phyloP scores from a whole-genome alignment of 2,888 invertebrate genomes.

The Philereme vetulata region DNA sequence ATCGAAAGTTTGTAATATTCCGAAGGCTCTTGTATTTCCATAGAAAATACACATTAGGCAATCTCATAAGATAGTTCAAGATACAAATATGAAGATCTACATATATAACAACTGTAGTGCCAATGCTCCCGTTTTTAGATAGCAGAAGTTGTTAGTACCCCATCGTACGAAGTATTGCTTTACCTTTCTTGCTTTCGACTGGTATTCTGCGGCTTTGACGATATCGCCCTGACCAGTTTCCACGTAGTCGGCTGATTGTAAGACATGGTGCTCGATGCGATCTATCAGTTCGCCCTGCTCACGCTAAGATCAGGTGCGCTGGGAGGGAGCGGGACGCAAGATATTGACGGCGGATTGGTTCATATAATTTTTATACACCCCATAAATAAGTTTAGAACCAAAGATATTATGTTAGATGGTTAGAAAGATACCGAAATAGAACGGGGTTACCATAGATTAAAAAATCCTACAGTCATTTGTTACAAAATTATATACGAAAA shows the following conservation, averaged over 20 bases:
- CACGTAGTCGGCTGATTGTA: constrained; percentile 93
- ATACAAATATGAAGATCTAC: background rate
- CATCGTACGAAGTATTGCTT: constrained; percentile 32
- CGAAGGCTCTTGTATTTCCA: too few relatives aligned
- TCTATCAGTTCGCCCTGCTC: constrained; percentile 96
- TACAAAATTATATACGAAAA: constrained; percentile 40
- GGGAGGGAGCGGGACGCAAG: constrained; percentile 66
- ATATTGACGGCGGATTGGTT: constrained; percentile 74
- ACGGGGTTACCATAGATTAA: constrained; percentile 30
- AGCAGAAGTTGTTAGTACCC: constrained; percentile 19
- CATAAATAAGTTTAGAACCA: constrained; percentile 57
- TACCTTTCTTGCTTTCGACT: constrained; percentile 95
- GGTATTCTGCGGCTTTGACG: constrained; percentile 91
- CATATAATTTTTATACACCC: constrained; percentile 66
- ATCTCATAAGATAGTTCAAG: background rate
- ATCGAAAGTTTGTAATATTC: too few relatives aligned
- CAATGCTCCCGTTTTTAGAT: background rate
- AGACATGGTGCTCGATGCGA: constrained; percentile 96
- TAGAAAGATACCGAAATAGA: constrained; percentile 41
- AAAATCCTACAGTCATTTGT: constrained; percentile 44
- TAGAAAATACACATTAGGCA: background rate
- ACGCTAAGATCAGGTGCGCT: constrained; percentile 70
- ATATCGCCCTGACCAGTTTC: constrained; percentile 91
- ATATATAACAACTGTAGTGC: background rate
- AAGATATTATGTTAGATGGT: constrained; percentile 54